Conservation (phyloP, 2,888 invertebrate genomes). For the Drosophila meridionalis region DNA sequence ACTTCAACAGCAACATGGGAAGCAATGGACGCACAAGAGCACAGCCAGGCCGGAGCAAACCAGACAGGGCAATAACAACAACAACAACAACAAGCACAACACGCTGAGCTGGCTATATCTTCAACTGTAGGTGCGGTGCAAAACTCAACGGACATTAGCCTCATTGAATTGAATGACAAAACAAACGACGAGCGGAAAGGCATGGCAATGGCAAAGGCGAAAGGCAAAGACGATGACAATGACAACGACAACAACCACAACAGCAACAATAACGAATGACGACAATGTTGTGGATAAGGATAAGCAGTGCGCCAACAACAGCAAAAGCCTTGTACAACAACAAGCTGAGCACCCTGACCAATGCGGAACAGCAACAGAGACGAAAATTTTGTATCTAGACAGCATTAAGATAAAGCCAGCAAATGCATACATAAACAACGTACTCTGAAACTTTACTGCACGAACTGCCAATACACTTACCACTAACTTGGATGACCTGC, state of each 20-base stretch:
- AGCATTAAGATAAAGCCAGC: constrained; percentile 79
- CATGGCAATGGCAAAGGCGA: constrained; percentile 54
- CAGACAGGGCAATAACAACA: constrained; percentile 45
- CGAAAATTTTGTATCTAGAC: constrained; percentile 77
- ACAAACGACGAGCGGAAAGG: constrained; percentile 76
- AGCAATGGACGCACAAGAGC: constrained; percentile 81
- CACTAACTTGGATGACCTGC: constrained; percentile 2
- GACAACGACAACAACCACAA: constrained; percentile 19
- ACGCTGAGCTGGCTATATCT: constrained; percentile 55
- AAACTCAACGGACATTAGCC: constrained; percentile 83
- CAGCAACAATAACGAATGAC: constrained; percentile 34
- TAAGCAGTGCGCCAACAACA: constrained; percentile 74
- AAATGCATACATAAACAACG: constrained; percentile 77
- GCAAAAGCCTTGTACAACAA: constrained; percentile 71
- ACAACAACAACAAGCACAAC: constrained; percentile 1
- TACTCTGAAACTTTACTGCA: constrained; percentile 17
- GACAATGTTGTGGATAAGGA: constrained; percentile 80
- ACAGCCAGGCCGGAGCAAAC: constrained; percentile 41
- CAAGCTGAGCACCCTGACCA: constrained; percentile 49
- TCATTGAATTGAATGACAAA: constrained; percentile 83
- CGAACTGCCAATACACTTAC: constrained; percentile 51
- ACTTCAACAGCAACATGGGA: constrained; percentile 83
- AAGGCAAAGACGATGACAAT: constrained; percentile 43
- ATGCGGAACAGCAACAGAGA: constrained; percentile 46
- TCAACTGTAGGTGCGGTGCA: constrained; percentile 71